These are phyloP conservation scores for Coturnix japonica DNA, from an alignment of 2,113 vertebrate species.

Conservation along the genomic window DNA sequence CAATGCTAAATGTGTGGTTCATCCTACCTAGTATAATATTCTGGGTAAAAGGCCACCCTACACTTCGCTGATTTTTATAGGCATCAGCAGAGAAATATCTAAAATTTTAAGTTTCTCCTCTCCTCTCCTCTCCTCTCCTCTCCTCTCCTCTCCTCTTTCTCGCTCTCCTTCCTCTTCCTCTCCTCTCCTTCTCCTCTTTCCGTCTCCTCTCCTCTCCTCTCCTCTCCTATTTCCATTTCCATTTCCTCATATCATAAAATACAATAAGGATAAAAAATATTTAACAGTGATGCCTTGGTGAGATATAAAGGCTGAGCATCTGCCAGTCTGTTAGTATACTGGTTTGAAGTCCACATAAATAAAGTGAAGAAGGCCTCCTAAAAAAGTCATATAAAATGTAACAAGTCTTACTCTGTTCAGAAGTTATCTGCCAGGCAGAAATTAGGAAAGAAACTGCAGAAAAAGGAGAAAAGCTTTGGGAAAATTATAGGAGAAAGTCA, in stretches of 20 bases:
- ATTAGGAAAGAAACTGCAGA: not conserved
- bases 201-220: not conserved
- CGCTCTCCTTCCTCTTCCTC: not conserved
- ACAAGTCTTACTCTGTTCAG: not conserved
- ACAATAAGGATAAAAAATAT: not conserved
- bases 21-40: not conserved
- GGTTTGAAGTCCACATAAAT: not conserved
- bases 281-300: not conserved
- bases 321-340: not conserved
- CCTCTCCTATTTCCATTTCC: not conserved
- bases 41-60: not conserved
- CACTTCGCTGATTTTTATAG: not conserved
- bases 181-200: too few relatives aligned
- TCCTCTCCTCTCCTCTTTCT: not conserved
- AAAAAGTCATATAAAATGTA: not conserved
- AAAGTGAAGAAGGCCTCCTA: not conserved
- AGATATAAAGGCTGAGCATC: not conserved
- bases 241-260: not conserved
- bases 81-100: not conserved
- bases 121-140: too few relatives aligned
- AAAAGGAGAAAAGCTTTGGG: not conserved
- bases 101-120: not conserved
- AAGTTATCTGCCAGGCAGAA: not conserved
- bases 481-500: not conserved
- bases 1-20: not conserved